Evolutionary conservation across 2,797 vertebrate genomes (phyloP).

Genomic region (Alosa sapidissima): DNA sequence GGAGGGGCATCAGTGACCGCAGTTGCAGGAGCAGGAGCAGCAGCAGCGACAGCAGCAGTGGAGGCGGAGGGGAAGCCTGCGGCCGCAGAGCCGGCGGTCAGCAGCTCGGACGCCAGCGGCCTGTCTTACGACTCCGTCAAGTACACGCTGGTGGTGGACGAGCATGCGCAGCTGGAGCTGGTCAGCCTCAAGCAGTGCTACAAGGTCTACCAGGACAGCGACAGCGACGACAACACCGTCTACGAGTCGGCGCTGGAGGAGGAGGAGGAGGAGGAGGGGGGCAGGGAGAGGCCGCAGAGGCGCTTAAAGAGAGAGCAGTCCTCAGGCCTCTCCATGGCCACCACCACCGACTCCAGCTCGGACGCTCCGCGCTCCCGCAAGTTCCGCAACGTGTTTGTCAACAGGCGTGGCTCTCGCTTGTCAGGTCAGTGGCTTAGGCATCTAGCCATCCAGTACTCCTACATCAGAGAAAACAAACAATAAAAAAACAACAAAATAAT

Average conservation of each 20-base stretch:
- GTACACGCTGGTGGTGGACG: slow-evolving; percentile 95
- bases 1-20: slow-evolving; percentile 54
- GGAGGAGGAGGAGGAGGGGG: slow-evolving; percentile 73
- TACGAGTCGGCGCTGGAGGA: slow-evolving; percentile 88
- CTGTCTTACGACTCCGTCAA: slow-evolving; percentile 97
- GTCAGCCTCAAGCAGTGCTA: slow-evolving; percentile 94
- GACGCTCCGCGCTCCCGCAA: slow-evolving; percentile 89
- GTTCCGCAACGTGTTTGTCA: slow-evolving; percentile 93
- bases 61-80: slow-evolving; percentile 34
- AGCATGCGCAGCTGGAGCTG: slow-evolving; percentile 91
- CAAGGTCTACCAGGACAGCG: slow-evolving; percentile 81
- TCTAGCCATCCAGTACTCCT: not conserved
- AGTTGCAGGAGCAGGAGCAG: slow-evolving; percentile 44
- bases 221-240: slow-evolving; percentile 95
- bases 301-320: slow-evolving; percentile 69
- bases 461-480: not conserved
- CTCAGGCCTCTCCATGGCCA: slow-evolving; percentile 76
- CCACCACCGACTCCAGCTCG: slow-evolving; percentile 74
- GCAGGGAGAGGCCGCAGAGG: slow-evolving; percentile 65
- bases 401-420: slow-evolving; percentile 76
- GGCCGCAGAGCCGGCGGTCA: slow-evolving; percentile 70
- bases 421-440: slow-evolving; percentile 77
- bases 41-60: not conserved
- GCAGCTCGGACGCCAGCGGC: slow-evolving; percentile 89
- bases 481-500: no score